phyloP scores from a whole-genome alignment of 2,888 invertebrate genomes.

The Aethes cnicana region DNA sequence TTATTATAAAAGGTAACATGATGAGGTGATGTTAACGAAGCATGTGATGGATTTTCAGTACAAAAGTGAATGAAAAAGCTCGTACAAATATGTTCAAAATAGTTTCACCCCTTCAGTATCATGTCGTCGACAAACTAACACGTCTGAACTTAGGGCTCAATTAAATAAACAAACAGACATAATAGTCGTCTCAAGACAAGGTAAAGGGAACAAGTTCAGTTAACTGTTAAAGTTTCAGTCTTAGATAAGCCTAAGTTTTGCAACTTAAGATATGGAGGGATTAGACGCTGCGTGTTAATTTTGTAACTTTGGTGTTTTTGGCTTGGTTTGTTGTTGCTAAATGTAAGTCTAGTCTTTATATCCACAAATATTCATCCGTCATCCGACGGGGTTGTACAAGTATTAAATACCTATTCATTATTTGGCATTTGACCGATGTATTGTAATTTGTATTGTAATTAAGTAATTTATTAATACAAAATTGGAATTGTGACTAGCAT shows the following conservation, averaged over 20 bases:
- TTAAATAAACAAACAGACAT: constrained; percentile 4
- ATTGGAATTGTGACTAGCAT: no score
- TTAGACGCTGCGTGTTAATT: background rate
- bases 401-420: no score
- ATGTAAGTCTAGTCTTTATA: no score
- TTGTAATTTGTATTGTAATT: no score
- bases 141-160: constrained; percentile 1
- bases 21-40: no score
- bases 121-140: constrained; percentile 6
- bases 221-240: constrained; percentile 6
- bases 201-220: background rate
- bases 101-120: background rate
- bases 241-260: constrained; percentile 8
- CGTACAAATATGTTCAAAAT: background rate
- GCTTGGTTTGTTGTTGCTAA: background rate
- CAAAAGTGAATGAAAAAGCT: no score
- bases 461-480: no score
- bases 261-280: background rate
- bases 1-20: no score
- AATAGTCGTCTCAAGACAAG: constrained; percentile 5
- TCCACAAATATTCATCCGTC: no score
- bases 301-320: background rate
- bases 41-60: no score
- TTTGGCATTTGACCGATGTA: no score
- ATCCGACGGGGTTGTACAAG: no score